A percentile compares a stretch with the other conserved stretches of the same genome.
Evolutionary conservation across 2,113 vertebrate genomes (phyloP).

Genomic region (Lophochroa leadbeateri): DNA sequence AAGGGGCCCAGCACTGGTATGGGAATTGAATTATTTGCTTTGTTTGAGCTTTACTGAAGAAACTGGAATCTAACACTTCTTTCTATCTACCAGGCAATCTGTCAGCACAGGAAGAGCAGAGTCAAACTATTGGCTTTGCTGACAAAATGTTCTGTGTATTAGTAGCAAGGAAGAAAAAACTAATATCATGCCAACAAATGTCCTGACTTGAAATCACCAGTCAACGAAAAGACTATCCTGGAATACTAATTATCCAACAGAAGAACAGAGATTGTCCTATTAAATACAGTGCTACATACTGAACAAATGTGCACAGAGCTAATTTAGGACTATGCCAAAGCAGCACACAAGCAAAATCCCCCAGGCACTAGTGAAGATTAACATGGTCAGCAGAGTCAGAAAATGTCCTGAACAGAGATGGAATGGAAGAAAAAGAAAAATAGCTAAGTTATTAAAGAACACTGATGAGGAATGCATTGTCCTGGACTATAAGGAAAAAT

Average conservation of each 20-base stretch:
- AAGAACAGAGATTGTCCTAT: neutral
- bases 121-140: constrained; percentile 4
- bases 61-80: constrained; percentile 15
- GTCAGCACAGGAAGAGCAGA: neutral
- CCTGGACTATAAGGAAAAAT: neutral
- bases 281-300: neutral
- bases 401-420: neutral
- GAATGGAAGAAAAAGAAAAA: constrained; percentile 30
- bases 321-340: constrained; percentile 44
- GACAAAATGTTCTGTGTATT: constrained; percentile 25
- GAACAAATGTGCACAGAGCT: neutral
- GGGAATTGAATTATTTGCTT: constrained; percentile 12
- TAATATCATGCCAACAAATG: constrained; percentile 17
- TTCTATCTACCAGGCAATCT: neutral
- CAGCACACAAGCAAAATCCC: constrained; percentile 16
- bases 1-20: neutral
- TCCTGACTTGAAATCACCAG: constrained; percentile 19
- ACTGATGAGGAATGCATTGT: neutral
- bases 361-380: neutral
- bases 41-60: constrained; percentile 5
- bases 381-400: constrained; percentile 22
- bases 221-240: neutral
- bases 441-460: constrained; percentile 29
- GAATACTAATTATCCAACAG: constrained; percentile 42
- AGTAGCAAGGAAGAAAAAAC: constrained; percentile 11